Conservation (phyloP, 2,888 invertebrate species). For the Chromoteleia sp. region DNA sequence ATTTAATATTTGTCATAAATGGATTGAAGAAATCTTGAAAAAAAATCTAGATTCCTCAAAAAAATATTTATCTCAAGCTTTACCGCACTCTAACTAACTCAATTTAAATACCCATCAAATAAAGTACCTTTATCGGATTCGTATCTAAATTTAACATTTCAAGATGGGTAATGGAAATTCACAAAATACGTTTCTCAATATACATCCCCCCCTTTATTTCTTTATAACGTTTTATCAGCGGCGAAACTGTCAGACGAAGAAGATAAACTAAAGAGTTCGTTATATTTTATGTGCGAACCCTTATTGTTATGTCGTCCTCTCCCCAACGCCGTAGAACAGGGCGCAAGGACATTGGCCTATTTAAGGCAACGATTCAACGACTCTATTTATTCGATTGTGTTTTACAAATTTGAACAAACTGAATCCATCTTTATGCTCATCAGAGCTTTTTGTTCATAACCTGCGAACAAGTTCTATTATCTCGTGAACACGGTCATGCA, state of each 20-base stretch:
- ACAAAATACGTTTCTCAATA: not conserved
- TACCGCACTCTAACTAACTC: too few relatives aligned
- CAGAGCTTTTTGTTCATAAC: conserved; percentile 11
- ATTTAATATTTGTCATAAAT: too few relatives aligned
- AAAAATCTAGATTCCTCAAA: too few relatives aligned
- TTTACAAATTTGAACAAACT: conserved; percentile 16
- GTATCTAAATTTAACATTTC: conserved; percentile 1
- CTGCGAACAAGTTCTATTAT: not conserved
- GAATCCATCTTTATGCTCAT: conserved; percentile 3
- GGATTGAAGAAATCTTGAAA: too few relatives aligned
- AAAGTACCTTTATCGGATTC: too few relatives aligned
- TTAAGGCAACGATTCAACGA: too few relatives aligned
- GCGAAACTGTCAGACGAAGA: conserved; percentile 4
- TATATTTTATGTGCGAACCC: conserved; percentile 46
- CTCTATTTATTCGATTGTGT: conserved; percentile 27
- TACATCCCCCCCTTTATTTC: conserved; percentile 3
- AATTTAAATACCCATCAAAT: too few relatives aligned
- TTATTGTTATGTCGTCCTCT: conserved; percentile 23
- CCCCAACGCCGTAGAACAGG: too few relatives aligned
- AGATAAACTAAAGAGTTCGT: conserved; percentile 46
- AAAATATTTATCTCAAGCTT: too few relatives aligned
- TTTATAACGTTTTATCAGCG: conserved; percentile 19
- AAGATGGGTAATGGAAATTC: not conserved
- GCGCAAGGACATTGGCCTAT: not conserved
- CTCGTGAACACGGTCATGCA: too few relatives aligned